Evolutionary conservation across 2,888 invertebrate species (phyloP).

Genomic region (Hirtodrosophila confusa): DNA sequence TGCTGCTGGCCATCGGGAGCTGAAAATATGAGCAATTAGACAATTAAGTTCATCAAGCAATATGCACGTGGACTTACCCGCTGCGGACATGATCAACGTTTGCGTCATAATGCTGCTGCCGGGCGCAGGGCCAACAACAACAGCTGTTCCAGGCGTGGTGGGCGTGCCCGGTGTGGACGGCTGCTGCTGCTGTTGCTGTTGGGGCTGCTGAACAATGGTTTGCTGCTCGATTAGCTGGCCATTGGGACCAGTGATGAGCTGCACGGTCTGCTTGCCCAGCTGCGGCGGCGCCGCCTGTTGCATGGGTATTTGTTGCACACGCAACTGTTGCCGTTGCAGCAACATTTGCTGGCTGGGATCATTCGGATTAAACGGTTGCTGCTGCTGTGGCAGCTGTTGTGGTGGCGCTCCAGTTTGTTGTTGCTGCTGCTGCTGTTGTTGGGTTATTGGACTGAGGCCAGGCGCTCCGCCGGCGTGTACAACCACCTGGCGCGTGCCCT

Average conservation of each 20-base stretch:
- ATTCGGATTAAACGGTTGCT: constrained; percentile 78
- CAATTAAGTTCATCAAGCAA: too few relatives aligned
- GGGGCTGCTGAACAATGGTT: constrained; percentile 64
- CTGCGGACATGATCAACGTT: constrained; percentile 72
- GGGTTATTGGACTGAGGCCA: constrained; percentile 82
- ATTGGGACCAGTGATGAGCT: constrained; percentile 76
- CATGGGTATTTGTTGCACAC: constrained; percentile 81
- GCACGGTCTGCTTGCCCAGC: constrained; percentile 79
- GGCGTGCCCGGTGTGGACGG: constrained; percentile 60
- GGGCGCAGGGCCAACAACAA: constrained; percentile 38
- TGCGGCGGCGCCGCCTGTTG: constrained; percentile 71
- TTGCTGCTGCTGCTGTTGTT: constrained; percentile 68
- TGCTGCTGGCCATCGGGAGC: constrained; percentile 82
- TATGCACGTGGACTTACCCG: constrained; percentile 30
- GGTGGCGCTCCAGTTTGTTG: constrained; percentile 51
- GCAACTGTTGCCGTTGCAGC: constrained; percentile 81
- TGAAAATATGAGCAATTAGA: background rate
- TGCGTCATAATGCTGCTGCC: constrained; percentile 74
- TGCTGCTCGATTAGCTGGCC: constrained; percentile 76
- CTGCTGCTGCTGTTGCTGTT: constrained; percentile 44
- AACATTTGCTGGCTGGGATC: constrained; percentile 83
- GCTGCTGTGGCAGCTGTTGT: constrained; percentile 56
- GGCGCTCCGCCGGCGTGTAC: constrained; percentile 83
- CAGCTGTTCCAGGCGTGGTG: constrained; percentile 52
- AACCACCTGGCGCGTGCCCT: constrained; percentile 87